Base-by-base conservation (phyloP, 1,140 invertebrate genomes). In the Leptopilina clavipes region DNA sequence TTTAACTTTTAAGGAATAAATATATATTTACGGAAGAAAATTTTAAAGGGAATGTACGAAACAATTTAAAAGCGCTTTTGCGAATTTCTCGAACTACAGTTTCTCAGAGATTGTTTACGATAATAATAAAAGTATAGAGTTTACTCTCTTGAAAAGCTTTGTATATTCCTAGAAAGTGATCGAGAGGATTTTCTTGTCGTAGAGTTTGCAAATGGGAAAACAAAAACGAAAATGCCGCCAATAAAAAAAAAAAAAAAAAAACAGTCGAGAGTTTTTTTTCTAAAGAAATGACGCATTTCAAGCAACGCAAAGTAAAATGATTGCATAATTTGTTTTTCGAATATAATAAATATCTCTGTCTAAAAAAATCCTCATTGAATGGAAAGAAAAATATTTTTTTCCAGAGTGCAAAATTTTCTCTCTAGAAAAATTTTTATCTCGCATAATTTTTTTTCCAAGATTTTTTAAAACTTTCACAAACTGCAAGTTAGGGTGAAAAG, bases 201-300 rank as follows among this genome's bases (percentile, higher is more conserved):
- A 22, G 59, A 8, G 59, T 65, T 65, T 65, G 59, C 59, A 65
- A 65, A 65, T 71, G 31, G 70, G 25, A 17, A n/a, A 71, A 76
- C 70, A 59, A 70, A 54, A 76, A 76, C 52, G 74, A 76, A 71
- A 75, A 56, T 71, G 70, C 70, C 44, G 71, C 2, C 74, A 65
- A 65, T 65, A 31, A 65, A 31, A 65, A 65, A 65, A 31, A 22
- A 31, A 22, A 65, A 14, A 31, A n/a, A n/a, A 12, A 11, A 14
- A n/a, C n/a, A n/a, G 25, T 65, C 25, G 59, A 65, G 25, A 40
- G 12, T 65, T 65, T n/a, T n/a, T n/a, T n/a, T n/a, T n/a, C 22
- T 31, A n/a, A 31, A 65, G 59, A 65, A 31, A 65, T 31, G 25
- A 65, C 9, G 59, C 19, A 31, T 14, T 31, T 31, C 14, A 31